phyloP scores from a whole-genome alignment of 2,888 invertebrate genomes.

The Rhingia rostrata region DNA sequence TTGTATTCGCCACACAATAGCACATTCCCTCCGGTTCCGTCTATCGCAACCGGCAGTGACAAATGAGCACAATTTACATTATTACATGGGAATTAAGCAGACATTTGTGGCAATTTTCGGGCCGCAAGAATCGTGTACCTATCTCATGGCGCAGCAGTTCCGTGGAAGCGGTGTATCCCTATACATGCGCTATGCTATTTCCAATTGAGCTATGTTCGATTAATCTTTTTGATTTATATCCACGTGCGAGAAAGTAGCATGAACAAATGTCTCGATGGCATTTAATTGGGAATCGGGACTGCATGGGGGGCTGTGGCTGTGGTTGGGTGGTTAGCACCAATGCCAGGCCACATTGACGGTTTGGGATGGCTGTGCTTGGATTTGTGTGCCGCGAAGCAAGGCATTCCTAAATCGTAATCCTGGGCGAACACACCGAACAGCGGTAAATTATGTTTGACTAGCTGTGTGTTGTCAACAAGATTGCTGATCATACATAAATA shows the following conservation, averaged over 20 bases:
- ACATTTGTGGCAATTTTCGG: conserved; percentile 70
- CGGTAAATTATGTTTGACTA: conserved; percentile 74
- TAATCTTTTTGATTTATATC: conserved; percentile 83
- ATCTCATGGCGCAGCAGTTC: conserved; percentile 71
- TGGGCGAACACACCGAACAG: conserved; percentile 42
- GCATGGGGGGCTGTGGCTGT: conserved; percentile 55
- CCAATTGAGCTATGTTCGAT: conserved; percentile 83
- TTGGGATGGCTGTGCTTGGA: conserved; percentile 29
- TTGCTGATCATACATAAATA: conserved; percentile 73
- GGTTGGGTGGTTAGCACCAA: background rate
- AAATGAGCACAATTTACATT: conserved; percentile 75
- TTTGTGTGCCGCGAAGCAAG: conserved; percentile 13
- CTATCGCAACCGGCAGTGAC: conserved; percentile 72
- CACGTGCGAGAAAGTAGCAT: conserved; percentile 79
- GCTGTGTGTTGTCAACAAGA: conserved; percentile 74
- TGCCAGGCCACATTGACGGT: conserved; percentile 13
- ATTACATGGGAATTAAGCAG: conserved; percentile 74
- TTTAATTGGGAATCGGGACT: conserved; percentile 76
- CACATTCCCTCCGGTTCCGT: conserved; percentile 32
- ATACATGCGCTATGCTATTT: conserved; percentile 72
- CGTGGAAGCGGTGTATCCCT: conserved; percentile 50
- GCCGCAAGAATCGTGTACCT: conserved; percentile 72
- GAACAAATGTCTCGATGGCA: conserved; percentile 81
- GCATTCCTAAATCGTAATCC: conserved; percentile 56
- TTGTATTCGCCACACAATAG: conserved; percentile 34